phyloP scores from a whole-genome alignment of 1,140 invertebrate species.

The Chlorops oryzae region DNA sequence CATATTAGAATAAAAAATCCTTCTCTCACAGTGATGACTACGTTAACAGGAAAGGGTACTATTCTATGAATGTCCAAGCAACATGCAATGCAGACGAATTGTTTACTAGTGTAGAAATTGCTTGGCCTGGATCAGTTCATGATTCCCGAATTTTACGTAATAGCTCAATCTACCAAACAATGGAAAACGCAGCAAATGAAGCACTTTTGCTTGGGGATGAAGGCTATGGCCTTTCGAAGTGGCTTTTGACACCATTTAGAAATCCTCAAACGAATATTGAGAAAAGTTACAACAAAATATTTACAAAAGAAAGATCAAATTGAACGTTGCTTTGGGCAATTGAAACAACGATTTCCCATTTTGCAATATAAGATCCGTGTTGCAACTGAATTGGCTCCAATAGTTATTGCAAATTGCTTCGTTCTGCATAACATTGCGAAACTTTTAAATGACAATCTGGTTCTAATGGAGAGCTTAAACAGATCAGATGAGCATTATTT shows the following conservation, averaged over 20 bases:
- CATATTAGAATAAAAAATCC: conserved; percentile 11
- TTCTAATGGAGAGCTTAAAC: no score
- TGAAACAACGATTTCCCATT: conserved; percentile 3
- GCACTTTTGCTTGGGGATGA: conserved; percentile 19
- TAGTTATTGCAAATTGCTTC: not conserved
- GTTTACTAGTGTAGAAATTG: conserved; percentile 7
- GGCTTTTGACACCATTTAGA: conserved; percentile 10
- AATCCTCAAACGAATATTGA: not conserved
- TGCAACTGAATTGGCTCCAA: not conserved
- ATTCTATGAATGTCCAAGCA: conserved; percentile 9
- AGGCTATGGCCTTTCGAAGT: conserved; percentile 18
- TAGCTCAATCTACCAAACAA: not conserved
- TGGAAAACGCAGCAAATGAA: not conserved
- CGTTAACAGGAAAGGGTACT: conserved; percentile 6
- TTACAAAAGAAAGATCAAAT: conserved; percentile 2
- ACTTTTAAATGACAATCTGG: not conserved
- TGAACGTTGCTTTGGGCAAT: conserved; percentile 9
- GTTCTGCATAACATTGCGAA: conserved; percentile 7
- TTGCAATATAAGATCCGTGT: conserved; percentile 2
- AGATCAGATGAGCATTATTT: no score
- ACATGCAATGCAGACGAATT: conserved; percentile 8
- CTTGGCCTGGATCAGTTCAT: conserved; percentile 12
- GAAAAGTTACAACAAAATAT: not conserved
- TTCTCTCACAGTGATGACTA: conserved; percentile 4
- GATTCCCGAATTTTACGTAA: conserved; percentile 2